Base-by-base conservation (phyloP, 2,888 invertebrate species). In the Cheilosia urbana region DNA sequence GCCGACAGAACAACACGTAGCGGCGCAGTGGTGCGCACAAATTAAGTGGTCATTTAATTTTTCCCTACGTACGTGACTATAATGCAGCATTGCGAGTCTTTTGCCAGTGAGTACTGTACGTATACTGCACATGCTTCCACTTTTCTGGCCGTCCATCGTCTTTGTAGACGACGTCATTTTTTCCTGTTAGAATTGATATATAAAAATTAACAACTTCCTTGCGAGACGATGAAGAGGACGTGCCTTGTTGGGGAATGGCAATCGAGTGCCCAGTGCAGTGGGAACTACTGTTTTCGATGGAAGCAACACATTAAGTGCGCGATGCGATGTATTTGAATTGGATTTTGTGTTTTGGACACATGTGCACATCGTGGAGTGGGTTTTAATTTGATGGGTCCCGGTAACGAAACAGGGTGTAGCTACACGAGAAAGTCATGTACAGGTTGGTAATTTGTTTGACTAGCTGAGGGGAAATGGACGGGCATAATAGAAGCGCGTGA, bases 121-220 rank as follows among this genome's bases (percentile, higher is more conserved):
- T 27, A 6, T 27, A 9, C 21, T 24, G 21, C 13, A 11, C 49
- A 17, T 45, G 19, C 11, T 68, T 47, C 19, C 17, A 21, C 17
- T 51, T 15, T 47, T 24, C 34, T 51, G 55, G 63, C 63, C 27
- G 1, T 27, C 11, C 6, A 5, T 27, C 6, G 27, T 27, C 27
- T 4, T 27, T 27, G 15, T 62, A 57, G 51, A 24, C 69, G 51
- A 34, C 37, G 1, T 37, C 13, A 15, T 55, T 75, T 69, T 69
- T 62, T 27, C 11, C 51, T 68, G 79, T 75, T 75, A 47, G 57
- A 40, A 84, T 69, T 73, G 84, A 76, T 69, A 69, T 75, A 73
- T 84, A 53, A 84, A 84, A 77, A 81, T 77, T 81, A 85, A 85
- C 81, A 81, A 81, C 85, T 85, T 85, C 81, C 81, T 77, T 75